Conservation (phyloP, 2,888 invertebrate species). For the Drosophila acutilabella region DNA sequence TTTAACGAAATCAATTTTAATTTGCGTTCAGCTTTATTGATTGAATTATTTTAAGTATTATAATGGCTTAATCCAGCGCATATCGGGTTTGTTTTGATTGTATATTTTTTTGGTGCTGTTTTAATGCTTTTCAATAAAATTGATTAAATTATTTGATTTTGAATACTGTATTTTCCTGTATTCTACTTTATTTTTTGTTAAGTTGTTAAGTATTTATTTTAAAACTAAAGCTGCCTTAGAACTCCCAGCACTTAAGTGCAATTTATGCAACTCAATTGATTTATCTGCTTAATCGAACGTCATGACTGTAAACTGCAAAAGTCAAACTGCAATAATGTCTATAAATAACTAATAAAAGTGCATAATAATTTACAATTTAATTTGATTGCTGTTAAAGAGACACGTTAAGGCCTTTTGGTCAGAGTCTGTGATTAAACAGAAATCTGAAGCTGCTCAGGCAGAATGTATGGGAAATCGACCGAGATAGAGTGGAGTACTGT, state of each 20-base stretch:
- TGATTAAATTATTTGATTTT: no score
- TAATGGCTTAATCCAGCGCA: neutral
- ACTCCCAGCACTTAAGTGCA: neutral
- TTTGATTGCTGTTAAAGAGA: neutral
- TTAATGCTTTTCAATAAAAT: no score
- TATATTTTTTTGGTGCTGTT: no score
- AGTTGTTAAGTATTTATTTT: no score
- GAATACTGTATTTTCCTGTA: no score
- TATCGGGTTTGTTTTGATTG: no score
- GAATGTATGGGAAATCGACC: neutral
- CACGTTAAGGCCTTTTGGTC: constrained; percentile 33
- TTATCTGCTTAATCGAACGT: neutral
- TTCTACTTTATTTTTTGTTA: no score
- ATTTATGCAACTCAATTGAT: neutral
- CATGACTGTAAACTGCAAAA: neutral
- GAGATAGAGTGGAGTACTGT: constrained; percentile 13
- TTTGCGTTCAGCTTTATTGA: neutral
- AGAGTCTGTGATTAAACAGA: constrained; percentile 23
- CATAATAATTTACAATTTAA: neutral
- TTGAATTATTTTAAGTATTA: neutral
- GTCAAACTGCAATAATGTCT: neutral
- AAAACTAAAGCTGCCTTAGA: neutral
- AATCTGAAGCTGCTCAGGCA: neutral
- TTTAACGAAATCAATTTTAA: neutral
- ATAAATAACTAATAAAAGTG: neutral